Conservation (phyloP, 2,888 invertebrate species). For the Ephialtes manifestator region DNA sequence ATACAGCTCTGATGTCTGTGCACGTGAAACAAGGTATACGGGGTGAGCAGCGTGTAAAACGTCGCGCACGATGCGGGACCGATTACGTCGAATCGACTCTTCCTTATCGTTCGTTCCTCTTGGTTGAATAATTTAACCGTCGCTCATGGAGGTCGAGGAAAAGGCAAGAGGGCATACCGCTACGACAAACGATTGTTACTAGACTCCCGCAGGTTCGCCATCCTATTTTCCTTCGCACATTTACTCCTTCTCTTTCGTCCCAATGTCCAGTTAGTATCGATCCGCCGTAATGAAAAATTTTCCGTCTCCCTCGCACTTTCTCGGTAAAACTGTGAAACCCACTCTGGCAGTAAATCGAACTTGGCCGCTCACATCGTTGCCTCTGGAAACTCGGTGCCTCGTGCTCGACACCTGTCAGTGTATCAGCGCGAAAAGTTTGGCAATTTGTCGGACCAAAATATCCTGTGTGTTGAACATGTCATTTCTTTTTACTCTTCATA, state of each 20-base stretch:
- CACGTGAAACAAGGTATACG: constrained; percentile 8
- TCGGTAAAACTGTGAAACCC: constrained; percentile 18
- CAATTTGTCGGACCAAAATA: constrained; percentile 11
- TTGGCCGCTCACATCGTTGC: constrained; percentile 21
- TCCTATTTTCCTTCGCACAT: constrained; percentile 1
- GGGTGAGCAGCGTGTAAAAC: constrained; percentile 16
- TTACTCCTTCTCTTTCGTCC: constrained; percentile 4
- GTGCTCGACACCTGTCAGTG: constrained; percentile 41
- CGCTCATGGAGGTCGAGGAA: constrained; percentile 66
- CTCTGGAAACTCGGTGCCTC: constrained; percentile 8
- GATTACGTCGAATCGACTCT: constrained; percentile 71
- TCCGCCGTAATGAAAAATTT: constrained; percentile 51
- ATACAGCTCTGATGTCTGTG: neutral
- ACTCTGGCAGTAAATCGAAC: constrained; percentile 21
- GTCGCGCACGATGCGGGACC: constrained; percentile 71
- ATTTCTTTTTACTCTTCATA: neutral
- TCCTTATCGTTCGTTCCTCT: constrained; percentile 74
- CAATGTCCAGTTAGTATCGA: constrained; percentile 55
- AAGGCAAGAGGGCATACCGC: constrained; percentile 53
- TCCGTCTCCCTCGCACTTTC: constrained; percentile 1
- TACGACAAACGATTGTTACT: constrained; percentile 4
- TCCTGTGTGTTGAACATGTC: neutral
- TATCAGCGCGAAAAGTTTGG: constrained; percentile 23
- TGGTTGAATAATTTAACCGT: constrained; percentile 73
- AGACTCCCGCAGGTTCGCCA: constrained; percentile 16